A percentile compares a stretch with the other conserved stretches of the same genome.
These are phyloP conservation scores for Vanessa tameamea DNA, from an alignment of 1,140 invertebrate species.

Conservation along the genomic window DNA sequence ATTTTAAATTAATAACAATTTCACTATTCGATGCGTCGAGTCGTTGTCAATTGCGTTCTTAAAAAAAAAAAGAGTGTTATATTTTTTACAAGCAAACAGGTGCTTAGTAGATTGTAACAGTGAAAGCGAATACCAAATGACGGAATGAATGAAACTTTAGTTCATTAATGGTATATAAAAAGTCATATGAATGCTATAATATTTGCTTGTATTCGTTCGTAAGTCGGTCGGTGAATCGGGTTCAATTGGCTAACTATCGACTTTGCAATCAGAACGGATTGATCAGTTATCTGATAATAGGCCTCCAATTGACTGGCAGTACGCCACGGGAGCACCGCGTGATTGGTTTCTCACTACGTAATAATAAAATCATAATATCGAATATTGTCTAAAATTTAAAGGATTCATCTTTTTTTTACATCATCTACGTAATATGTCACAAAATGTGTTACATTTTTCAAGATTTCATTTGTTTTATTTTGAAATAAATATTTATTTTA, in stretches of 20 bases:
- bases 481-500: too few relatives aligned
- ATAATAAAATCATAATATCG: neutral
- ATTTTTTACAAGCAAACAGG: slow-evolving; percentile 1
- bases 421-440: neutral
- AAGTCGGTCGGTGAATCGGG: slow-evolving; percentile 41
- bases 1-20: neutral
- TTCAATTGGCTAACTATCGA: slow-evolving; percentile 74
- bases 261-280: slow-evolving; percentile 74
- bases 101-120: neutral
- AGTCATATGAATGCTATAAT: neutral
- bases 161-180: neutral
- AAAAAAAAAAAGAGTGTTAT: neutral
- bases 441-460: too few relatives aligned
- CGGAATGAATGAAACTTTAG: neutral
- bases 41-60: neutral
- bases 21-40: neutral
- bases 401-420: neutral
- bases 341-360: slow-evolving; percentile 29
- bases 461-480: too few relatives aligned
- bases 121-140: neutral
- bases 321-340: slow-evolving; percentile 35
- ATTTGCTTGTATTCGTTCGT: neutral
- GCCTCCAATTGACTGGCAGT: slow-evolving; percentile 53
- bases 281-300: slow-evolving; percentile 75
- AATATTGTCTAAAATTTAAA: neutral